Evolutionary conservation across 2,888 invertebrate genomes (phyloP).

Genomic region (Automeris io): DNA sequence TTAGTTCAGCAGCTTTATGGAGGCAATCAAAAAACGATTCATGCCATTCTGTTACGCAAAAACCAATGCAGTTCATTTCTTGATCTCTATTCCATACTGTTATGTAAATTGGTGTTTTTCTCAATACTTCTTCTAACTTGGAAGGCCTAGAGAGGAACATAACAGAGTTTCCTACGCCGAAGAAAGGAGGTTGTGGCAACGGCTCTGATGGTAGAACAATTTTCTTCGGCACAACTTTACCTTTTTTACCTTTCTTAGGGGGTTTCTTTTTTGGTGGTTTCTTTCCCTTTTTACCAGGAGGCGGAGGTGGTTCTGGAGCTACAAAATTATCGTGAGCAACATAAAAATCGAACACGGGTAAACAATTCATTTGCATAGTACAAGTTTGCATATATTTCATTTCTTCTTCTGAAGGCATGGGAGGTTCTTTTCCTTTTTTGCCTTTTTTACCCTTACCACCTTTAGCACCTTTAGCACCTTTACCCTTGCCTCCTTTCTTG

Average conservation of each 20-base stretch:
- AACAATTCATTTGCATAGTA: slow-evolving; percentile 61
- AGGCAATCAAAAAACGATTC: slow-evolving; percentile 55
- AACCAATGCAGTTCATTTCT: slow-evolving; percentile 57
- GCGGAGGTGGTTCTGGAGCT: slow-evolving; percentile 57
- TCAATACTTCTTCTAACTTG: slow-evolving; percentile 50
- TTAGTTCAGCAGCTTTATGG: slow-evolving; percentile 44
- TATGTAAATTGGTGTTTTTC: slow-evolving; percentile 56
- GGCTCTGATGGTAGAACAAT: slow-evolving; percentile 59
- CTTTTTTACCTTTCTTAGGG: slow-evolving; percentile 39
- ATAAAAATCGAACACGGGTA: slow-evolving; percentile 62
- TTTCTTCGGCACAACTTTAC: slow-evolving; percentile 34
- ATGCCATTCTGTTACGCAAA: slow-evolving; percentile 57
- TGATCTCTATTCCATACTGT: slow-evolving; percentile 69
- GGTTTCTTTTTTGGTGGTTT: slow-evolving; percentile 17
- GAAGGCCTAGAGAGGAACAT: slow-evolving; percentile 64
- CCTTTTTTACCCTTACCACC: slow-evolving; percentile 37
- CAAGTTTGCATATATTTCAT: slow-evolving; percentile 67
- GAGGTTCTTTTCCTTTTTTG: slow-evolving; percentile 58
- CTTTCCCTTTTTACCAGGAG: slow-evolving; percentile 44
- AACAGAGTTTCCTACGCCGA: slow-evolving; percentile 63
- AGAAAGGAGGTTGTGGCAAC: slow-evolving; percentile 63
- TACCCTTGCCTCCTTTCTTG: slow-evolving; percentile 19
- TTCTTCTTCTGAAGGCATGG: slow-evolving; percentile 64
- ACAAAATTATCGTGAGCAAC: slow-evolving; percentile 69
- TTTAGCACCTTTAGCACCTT: slow-evolving; percentile 17